Evolutionary conservation across 2,888 invertebrate genomes (phyloP).

Genomic region (Theretra japonica): DNA sequence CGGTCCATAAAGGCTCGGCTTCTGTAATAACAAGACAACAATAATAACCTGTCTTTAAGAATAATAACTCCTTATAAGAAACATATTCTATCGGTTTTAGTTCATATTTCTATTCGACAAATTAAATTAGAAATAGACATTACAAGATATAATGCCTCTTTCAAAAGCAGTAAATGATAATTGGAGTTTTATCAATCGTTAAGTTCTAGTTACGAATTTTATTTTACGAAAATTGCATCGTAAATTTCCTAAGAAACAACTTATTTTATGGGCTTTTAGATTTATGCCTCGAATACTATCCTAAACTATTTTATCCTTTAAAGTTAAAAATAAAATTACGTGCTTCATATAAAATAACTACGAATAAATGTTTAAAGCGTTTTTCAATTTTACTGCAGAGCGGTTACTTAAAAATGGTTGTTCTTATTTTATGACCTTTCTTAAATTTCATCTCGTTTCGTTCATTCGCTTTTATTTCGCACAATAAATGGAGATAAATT

Average conservation of each 20-base stretch:
- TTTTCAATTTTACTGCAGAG: constrained; percentile 35
- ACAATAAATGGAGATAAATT: constrained; percentile 28
- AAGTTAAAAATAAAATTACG: not conserved
- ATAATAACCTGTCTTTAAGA: too few species aligned
- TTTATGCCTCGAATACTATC: not conserved
- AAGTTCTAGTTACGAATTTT: not conserved
- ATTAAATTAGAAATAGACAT: too few species aligned
- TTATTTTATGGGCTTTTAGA: not conserved
- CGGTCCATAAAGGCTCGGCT: too few species aligned
- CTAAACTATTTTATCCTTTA: not conserved
- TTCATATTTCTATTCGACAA: too few species aligned
- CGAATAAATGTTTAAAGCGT: constrained; percentile 12
- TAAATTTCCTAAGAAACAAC: not conserved
- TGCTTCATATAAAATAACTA: not conserved
- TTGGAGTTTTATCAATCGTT: not conserved
- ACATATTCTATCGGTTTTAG: too few species aligned
- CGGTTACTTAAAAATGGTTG: constrained; percentile 41
- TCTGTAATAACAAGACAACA: too few species aligned
- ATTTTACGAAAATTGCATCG: not conserved
- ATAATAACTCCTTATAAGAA: too few species aligned
- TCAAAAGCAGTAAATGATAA: not conserved
- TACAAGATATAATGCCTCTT: not conserved
- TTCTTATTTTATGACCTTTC: constrained; percentile 42
- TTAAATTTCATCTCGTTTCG: constrained; percentile 43
- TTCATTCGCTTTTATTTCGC: constrained; percentile 43